These are phyloP conservation scores for Brachionus calyciflorus DNA, from an alignment of 1,140 invertebrate species.

Conservation along the genomic window DNA sequence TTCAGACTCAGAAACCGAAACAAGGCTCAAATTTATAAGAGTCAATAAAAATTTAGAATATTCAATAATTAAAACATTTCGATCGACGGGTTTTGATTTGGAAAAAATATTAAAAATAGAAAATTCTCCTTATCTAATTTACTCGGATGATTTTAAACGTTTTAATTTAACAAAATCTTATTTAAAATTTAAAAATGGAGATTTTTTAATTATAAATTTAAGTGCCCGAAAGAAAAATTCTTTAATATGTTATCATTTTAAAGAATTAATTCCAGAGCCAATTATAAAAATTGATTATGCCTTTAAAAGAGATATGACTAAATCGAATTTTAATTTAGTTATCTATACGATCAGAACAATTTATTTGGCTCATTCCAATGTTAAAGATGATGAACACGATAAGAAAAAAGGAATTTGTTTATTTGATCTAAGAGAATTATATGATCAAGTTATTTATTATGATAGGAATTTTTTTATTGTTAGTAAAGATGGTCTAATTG, in stretches of 20 bases:
- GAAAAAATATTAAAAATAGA: not conserved
- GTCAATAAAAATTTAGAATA: not conserved
- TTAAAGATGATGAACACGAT: not conserved
- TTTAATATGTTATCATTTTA: not conserved
- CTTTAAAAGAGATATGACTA: not conserved
- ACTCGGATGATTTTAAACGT: not conserved
- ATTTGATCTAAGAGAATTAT: not conserved
- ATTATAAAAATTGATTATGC: not conserved
- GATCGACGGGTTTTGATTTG: not conserved
- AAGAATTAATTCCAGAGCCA: not conserved
- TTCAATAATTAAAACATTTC: not conserved
- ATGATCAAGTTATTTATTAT: not conserved
- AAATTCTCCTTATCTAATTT: not conserved
- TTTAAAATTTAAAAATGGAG: not conserved
- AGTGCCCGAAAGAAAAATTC: not conserved
- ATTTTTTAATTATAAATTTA: not conserved
- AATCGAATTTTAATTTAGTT: not conserved
- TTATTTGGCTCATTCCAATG: constrained; percentile 3
- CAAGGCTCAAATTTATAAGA: constrained; percentile 1
- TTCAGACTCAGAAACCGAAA: not conserved
- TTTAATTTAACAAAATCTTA: not conserved
- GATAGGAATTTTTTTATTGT: not conserved
- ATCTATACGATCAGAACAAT: not conserved
- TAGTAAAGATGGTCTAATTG: not conserved
- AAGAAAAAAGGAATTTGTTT: constrained; percentile 7